Evolutionary conservation across 2,797 vertebrate species (phyloP).

Genomic region (Betta splendens): DNA sequence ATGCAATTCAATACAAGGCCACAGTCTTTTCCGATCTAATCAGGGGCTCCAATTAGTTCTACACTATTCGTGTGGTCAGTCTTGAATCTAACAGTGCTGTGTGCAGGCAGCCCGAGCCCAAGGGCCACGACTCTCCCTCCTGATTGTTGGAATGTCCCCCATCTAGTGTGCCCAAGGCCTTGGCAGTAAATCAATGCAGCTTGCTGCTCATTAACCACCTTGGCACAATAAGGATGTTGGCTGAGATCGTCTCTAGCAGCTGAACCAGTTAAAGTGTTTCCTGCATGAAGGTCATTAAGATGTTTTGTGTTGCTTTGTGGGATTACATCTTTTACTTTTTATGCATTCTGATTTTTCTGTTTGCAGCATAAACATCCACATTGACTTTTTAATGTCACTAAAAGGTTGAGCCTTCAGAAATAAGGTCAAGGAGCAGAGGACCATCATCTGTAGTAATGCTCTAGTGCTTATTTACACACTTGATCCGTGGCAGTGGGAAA

Average conservation of each 20-base stretch:
- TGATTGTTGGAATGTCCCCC: constrained; percentile 3
- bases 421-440: not conserved
- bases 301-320: not conserved
- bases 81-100: constrained; percentile 1
- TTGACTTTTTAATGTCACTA: not conserved
- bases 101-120: constrained; percentile 1
- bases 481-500: not conserved
- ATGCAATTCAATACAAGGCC: not conserved
- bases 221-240: constrained; percentile 20
- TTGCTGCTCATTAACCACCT: constrained; percentile 19
- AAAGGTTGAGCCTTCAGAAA: not conserved
- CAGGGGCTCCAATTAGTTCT: not conserved
- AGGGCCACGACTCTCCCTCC: constrained; percentile 16
- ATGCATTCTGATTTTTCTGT: not conserved
- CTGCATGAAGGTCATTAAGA: constrained; percentile 13
- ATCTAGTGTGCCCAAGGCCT: constrained; percentile 5
- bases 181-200: constrained; percentile 22
- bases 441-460: not conserved
- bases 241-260: constrained; percentile 4
- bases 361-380: not conserved
- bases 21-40: not conserved
- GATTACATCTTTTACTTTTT: not conserved
- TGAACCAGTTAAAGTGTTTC: constrained; percentile 21
- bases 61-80: not conserved
- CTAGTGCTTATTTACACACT: constrained; percentile 1